A percentile compares a stretch with the other conserved stretches of the same genome.
phyloP scores from a whole-genome alignment of 2,888 invertebrate species.

The Athripsodes cinereus region DNA sequence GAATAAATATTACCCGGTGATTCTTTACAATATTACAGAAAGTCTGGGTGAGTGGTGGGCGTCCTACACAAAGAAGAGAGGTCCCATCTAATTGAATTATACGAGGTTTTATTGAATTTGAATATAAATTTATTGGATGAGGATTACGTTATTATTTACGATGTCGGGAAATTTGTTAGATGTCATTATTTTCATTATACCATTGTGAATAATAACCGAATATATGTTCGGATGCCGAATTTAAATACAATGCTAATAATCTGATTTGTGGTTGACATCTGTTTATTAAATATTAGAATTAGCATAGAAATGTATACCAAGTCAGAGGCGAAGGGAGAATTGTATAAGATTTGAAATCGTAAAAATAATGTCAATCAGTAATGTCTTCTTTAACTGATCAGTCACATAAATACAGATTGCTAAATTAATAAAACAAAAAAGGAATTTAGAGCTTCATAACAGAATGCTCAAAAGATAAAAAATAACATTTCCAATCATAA shows the following conservation, averaged over 20 bases:
- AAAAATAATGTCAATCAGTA: no score
- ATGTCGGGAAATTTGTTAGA: conserved; percentile 8
- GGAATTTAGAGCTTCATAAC: no score
- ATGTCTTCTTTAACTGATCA: no score
- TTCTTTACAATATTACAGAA: no score
- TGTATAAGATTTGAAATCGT: no score
- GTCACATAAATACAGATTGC: no score
- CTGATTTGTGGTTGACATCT: conserved; percentile 6
- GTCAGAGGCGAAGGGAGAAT: neutral
- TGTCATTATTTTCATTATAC: neutral
- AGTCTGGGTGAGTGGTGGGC: neutral
- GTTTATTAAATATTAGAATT: conserved; percentile 6
- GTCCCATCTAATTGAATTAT: neutral
- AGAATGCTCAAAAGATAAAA: no score
- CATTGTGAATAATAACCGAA: neutral
- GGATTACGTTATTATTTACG: conserved; percentile 12
- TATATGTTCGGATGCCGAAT: neutral
- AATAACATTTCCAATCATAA: no score
- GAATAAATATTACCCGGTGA: no score
- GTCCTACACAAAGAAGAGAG: neutral
- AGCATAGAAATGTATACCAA: neutral
- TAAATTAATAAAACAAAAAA: no score
- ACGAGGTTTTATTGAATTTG: neutral
- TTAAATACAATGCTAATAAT: conserved; percentile 5
- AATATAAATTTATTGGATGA: conserved; percentile 6